Evolutionary conservation across 2,797 vertebrate species (phyloP), one percentile per base, ranked within the genome.

Genomic region (Serranus cabrilla): DNA sequence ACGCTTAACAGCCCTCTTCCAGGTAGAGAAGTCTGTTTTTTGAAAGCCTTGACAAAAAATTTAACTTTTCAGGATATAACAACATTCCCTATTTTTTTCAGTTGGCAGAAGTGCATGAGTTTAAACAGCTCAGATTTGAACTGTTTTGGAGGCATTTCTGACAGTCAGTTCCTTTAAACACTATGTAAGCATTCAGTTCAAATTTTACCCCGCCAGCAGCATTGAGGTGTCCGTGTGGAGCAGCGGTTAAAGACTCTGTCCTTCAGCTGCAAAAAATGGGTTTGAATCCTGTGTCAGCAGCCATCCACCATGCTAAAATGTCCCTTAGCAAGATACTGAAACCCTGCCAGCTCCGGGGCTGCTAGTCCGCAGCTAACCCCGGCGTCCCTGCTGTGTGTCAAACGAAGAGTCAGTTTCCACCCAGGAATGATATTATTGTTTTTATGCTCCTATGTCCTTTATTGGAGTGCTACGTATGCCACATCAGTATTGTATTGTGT

Each of bases 1-100:
- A 94, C 91, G 23, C 93, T 91, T 80, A 93, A 87, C 80, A 74
- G 39, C 21, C 76, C 82, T 74, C 55, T 76, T 51, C 78, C 86
- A 93, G 93, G 93, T 94, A 94, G 74, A 90, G 27, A 7, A 39
- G 20, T 58, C 11, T 71, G 1, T 45, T 61, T 71, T 57, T 61
- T 42, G 0, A 55, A 54, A 23, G 39, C 9, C 23, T 47, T 60
- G 23, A 63, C 21, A 18, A 57, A 25, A 49, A 9, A 40, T 0
- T 2, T 7, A n/a, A 49, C 58, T 62, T 62, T 47, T 59, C 5
- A 37, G 42, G 18, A 42, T 10, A 21, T 47, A 11, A 10, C 13
- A 54, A 39, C 27, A 34, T 7, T 6, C 6, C 12, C n/a, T 31
- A 27, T 27, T 10, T 21, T 52, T 56, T 49, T 31, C 31, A 68